Base-by-base conservation (phyloP, 1,140 invertebrate species). In the Procambarus clarkii region DNA sequence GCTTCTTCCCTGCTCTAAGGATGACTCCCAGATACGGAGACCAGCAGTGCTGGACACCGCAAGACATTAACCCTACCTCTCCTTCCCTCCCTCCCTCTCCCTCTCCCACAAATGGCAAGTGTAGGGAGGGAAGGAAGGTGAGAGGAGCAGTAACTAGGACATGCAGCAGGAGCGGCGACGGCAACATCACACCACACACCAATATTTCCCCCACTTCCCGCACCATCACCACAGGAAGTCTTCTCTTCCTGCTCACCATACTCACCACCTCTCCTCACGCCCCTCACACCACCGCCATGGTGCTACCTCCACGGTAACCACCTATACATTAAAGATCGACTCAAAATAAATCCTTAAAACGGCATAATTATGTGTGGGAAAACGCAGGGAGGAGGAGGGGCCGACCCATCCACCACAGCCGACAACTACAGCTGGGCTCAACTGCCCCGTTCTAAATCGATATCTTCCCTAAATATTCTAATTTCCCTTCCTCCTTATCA, bases 391-490 rank as follows among this genome's bases (percentile, higher is more conserved):
- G 60, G 64, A 82, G 80, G 79, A 83, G 64, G 79, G 80, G 87
- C 83, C 71, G 80, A 82, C 80, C 80, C 69, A 34, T 82, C 80
- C 54, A 58, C 80, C 24, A 71, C 64, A 81, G 58, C 78, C 64
- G 78, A 88, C 86, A 88, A 88, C 74, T 88, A 88, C 86, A 89
- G 87, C 87, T 89, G 87, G 87, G 79, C 69, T 86, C 64, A 24
- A 76, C 83, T 76, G 45, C 69, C 74, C 48, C 60, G 21, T 82
- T 89, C 87, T 69, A 45, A 89, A 89, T 89, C 87, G 79, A 89
- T 89, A 89, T 74, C 50, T 74, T 46, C 54, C 8, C 74, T 82
- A 89, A 89, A 89, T 82, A 81, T 18, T 45, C 21, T 34, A 24
- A 69, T 83, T 82, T 44, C n/a, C 44, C 24, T 44, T 9, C 3